Evolutionary conservation across 1,140 invertebrate species (phyloP).

Genomic region (Polyergus mexicanus): DNA sequence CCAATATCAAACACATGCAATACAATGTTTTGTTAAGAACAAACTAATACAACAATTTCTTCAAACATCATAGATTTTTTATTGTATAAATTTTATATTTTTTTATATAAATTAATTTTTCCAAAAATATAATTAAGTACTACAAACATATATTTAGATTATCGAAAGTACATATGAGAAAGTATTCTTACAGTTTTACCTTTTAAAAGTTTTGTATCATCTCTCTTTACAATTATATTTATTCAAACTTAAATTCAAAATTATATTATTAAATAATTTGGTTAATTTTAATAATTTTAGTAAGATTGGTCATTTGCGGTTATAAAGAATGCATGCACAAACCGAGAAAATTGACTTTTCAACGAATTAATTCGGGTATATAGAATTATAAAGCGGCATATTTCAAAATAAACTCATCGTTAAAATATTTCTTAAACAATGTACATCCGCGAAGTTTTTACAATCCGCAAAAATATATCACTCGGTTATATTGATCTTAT

Average conservation of each 20-base stretch:
- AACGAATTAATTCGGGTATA: too few species aligned
- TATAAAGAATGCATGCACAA: background rate
- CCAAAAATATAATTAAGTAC: background rate
- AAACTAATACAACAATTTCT: background rate
- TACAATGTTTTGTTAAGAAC: too few species aligned
- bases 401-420: background rate
- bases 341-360: background rate
- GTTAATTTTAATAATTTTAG: constrained; percentile 10
- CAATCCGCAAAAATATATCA: background rate
- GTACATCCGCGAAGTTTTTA: background rate
- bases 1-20: too few species aligned
- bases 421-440: background rate
- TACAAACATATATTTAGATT: constrained; percentile 12
- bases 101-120: background rate
- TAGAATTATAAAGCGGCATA: background rate
- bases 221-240: background rate
- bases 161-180: background rate
- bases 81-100: background rate
- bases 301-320: background rate
- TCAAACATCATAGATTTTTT: background rate
- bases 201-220: background rate
- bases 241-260: background rate
- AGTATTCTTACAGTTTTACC: background rate
- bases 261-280: background rate
- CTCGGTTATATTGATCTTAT: background rate